Conservation (phyloP, 1,140 invertebrate genomes). For the Sminthurides bifidus region DNA sequence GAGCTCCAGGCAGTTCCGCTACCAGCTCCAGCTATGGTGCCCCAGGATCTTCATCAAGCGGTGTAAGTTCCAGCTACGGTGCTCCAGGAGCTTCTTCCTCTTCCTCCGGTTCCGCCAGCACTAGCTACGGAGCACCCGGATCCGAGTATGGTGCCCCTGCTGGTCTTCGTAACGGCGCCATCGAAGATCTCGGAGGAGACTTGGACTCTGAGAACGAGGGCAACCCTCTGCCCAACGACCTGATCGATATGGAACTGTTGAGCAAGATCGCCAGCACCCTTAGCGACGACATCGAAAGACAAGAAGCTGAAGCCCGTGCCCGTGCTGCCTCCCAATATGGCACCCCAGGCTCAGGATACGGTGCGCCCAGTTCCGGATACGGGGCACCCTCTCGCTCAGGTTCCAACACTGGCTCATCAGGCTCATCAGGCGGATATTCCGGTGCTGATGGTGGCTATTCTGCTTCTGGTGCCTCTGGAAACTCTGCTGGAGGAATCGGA, state of each 20-base stretch:
- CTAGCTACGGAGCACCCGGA: not conserved
- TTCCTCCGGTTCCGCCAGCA: no score
- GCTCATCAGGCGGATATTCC: not conserved
- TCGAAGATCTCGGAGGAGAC: not conserved
- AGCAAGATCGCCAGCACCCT: not conserved
- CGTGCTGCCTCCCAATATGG: not conserved
- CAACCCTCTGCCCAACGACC: not conserved
- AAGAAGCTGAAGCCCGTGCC: conserved; percentile 1
- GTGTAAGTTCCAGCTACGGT: not conserved
- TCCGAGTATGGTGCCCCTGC: not conserved
- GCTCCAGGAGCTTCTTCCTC: no score
- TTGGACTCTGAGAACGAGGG: conserved; percentile 1
- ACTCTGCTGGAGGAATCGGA: not conserved
- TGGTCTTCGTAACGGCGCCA: not conserved
- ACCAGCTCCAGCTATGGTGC: no score
- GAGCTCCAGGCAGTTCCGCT: not conserved
- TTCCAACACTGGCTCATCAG: not conserved
- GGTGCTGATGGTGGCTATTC: no score
- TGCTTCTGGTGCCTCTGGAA: no score
- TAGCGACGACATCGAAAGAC: not conserved
- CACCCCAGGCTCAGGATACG: no score
- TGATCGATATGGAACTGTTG: conserved; percentile 1
- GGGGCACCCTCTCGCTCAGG: no score
- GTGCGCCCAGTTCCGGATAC: not conserved
- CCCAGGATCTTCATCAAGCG: no score